Percentiles rank a stretch among this genome's conserved stretches.
phyloP scores from a whole-genome alignment of 2,888 invertebrate species.

The Oxyscelio sp. region DNA sequence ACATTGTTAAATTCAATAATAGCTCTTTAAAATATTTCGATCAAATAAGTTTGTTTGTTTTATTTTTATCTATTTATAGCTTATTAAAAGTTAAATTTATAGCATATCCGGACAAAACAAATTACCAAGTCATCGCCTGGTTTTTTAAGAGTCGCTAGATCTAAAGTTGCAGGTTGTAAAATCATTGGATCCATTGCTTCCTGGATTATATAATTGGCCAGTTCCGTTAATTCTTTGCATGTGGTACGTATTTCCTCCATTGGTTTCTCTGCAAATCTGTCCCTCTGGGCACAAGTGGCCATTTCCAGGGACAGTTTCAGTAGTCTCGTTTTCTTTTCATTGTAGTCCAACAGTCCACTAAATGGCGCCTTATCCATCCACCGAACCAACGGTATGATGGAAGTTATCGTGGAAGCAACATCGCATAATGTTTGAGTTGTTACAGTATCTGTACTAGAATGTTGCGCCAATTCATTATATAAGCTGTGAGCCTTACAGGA shows the following conservation, averaged over 20 bases:
- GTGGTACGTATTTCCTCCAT: constrained; percentile 93
- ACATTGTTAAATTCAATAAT: too few relatives aligned
- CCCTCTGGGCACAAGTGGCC: constrained; percentile 96
- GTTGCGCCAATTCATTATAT: constrained; percentile 91
- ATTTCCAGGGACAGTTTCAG: constrained; percentile 95
- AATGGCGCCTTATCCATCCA: constrained; percentile 95
- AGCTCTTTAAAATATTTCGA: too few relatives aligned
- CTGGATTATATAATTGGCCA: constrained; percentile 96
- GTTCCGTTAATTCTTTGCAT: constrained; percentile 93
- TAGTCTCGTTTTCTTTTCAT: constrained; percentile 92
- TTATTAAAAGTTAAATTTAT: too few relatives aligned
- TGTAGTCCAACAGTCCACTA: constrained; percentile 92
- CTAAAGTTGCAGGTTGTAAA: constrained; percentile 96
- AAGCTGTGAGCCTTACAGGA: constrained; percentile 95
- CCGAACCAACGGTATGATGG: constrained; percentile 95
- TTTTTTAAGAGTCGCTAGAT: constrained; percentile 95
- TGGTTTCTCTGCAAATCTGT: constrained; percentile 96
- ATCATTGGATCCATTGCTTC: constrained; percentile 96
- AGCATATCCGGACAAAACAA: too few relatives aligned
- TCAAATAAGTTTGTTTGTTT: too few relatives aligned
- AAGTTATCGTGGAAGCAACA: constrained; percentile 95
- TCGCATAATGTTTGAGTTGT: constrained; percentile 95
- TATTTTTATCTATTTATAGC: too few relatives aligned
- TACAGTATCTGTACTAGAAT: constrained; percentile 90
- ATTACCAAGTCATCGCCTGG: constrained; percentile 94